A percentile compares a stretch with the other conserved stretches of the same genome.
Evolutionary conservation across 2,113 vertebrate genomes (phyloP).

Genomic region (Acanthochromis polyacanthus): DNA sequence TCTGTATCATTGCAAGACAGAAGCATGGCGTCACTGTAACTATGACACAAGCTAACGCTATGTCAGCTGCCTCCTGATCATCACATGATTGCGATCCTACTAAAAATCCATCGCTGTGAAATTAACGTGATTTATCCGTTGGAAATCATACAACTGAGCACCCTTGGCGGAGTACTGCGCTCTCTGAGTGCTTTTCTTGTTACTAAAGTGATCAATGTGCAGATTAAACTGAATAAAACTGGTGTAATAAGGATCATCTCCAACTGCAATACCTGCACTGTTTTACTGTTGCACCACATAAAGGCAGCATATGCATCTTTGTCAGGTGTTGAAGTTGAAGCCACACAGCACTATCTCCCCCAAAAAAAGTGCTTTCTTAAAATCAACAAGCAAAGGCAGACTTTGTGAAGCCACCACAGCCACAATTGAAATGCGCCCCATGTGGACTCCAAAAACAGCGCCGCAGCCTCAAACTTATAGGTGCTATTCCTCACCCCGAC

Average conservation of each 20-base stretch:
- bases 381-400: neutral
- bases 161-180: too few relatives aligned
- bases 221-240: neutral
- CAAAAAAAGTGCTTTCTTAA: neutral
- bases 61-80: too few relatives aligned
- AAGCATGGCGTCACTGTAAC: too few relatives aligned
- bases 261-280: neutral
- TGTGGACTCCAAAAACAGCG: slow-evolving; percentile 14
- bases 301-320: neutral
- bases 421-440: slow-evolving; percentile 39
- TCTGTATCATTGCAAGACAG: too few relatives aligned
- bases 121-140: too few relatives aligned
- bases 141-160: too few relatives aligned
- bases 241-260: neutral
- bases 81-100: too few relatives aligned
- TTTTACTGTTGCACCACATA: neutral
- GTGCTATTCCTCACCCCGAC: slow-evolving; percentile 16
- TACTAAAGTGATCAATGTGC: too few relatives aligned
- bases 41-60: too few relatives aligned
- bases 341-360: neutral
- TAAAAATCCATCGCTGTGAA: too few relatives aligned
- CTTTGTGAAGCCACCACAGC: neutral
- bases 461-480: slow-evolving; percentile 8
- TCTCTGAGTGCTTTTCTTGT: too few relatives aligned
- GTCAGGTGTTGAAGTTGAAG: neutral